A percentile compares a stretch with the other conserved stretches of the same genome.
Evolutionary conservation across 2,888 invertebrate genomes (phyloP).

Genomic region (Caenorhabditis sinica): DNA sequence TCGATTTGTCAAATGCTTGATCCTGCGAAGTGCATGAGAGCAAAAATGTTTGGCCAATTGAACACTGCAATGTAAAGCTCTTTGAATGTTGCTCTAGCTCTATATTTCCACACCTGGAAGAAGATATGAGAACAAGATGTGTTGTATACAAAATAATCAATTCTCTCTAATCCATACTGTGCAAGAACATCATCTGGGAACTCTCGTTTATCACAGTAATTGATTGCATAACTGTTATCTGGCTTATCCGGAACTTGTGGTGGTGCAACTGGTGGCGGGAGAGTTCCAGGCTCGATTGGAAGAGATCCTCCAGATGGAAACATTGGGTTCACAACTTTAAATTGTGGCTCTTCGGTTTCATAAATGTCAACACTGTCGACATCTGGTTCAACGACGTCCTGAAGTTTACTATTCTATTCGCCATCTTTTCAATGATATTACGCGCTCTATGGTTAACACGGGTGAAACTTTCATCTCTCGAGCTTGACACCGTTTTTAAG

Average conservation of each 20-base stretch:
- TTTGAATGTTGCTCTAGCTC: neutral
- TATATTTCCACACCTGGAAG: constrained; percentile 71
- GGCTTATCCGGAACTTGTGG: constrained; percentile 63
- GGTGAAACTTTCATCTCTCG: no score
- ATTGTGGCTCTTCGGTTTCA: constrained; percentile 58
- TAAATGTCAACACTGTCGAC: constrained; percentile 54
- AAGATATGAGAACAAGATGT: constrained; percentile 79
- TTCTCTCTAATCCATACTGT: constrained; percentile 73
- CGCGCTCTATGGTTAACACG: no score
- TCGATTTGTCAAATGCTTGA: constrained; percentile 81
- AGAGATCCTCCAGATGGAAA: constrained; percentile 42
- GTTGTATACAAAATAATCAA: constrained; percentile 83
- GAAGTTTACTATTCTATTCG: no score
- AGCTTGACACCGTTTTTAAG: no score
- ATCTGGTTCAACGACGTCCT: constrained; percentile 44
- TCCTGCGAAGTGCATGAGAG: constrained; percentile 77
- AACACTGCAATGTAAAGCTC: constrained; percentile 73
- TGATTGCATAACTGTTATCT: constrained; percentile 76
- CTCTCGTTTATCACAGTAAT: constrained; percentile 78
- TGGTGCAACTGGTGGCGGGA: constrained; percentile 52
- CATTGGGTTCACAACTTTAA: constrained; percentile 61
- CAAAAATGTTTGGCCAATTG: constrained; percentile 81
- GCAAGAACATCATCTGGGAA: constrained; percentile 75
- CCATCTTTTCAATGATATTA: no score
- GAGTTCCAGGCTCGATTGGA: constrained; percentile 31